Percentiles rank a stretch among this genome's conserved stretches.
These are phyloP conservation scores for Pelosia muscerda DNA, from an alignment of 2,888 invertebrate genomes.

Conservation along the genomic window DNA sequence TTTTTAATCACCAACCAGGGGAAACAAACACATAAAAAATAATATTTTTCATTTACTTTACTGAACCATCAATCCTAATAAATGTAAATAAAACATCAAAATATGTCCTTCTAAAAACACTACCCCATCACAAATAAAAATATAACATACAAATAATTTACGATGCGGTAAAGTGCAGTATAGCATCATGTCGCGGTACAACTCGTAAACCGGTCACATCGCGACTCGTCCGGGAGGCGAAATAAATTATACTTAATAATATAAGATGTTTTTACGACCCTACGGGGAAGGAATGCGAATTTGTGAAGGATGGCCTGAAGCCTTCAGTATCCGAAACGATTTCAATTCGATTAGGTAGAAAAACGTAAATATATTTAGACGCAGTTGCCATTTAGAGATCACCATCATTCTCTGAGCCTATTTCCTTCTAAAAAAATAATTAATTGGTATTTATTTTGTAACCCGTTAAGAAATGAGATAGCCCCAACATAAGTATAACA, in stretches of 20 bases:
- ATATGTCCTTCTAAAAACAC: constrained; percentile 13
- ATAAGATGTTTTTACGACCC: constrained; percentile 54
- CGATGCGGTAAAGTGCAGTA: constrained; percentile 47
- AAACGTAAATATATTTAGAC: no score
- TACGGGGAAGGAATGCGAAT: constrained; percentile 28
- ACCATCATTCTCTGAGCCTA: no score
- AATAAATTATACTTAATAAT: constrained; percentile 66
- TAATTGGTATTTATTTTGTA: no score
- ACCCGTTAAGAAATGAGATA: no score
- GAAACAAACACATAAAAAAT: background rate
- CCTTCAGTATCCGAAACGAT: background rate
- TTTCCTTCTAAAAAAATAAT: no score
- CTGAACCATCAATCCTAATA: constrained; percentile 2
- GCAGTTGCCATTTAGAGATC: no score
- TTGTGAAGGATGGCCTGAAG: constrained; percentile 12
- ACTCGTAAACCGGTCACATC: constrained; percentile 50
- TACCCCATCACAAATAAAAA: constrained; percentile 41
- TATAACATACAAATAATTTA: constrained; percentile 32
- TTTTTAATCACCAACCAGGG: no score
- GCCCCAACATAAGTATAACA: no score
- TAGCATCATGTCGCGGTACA: constrained; percentile 38
- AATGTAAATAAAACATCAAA: background rate
- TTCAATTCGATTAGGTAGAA: background rate
- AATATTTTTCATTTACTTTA: background rate
- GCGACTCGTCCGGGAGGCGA: constrained; percentile 37